These are phyloP conservation scores for Grus americana DNA, from an alignment of 2,113 vertebrate genomes.

Conservation along the genomic window DNA sequence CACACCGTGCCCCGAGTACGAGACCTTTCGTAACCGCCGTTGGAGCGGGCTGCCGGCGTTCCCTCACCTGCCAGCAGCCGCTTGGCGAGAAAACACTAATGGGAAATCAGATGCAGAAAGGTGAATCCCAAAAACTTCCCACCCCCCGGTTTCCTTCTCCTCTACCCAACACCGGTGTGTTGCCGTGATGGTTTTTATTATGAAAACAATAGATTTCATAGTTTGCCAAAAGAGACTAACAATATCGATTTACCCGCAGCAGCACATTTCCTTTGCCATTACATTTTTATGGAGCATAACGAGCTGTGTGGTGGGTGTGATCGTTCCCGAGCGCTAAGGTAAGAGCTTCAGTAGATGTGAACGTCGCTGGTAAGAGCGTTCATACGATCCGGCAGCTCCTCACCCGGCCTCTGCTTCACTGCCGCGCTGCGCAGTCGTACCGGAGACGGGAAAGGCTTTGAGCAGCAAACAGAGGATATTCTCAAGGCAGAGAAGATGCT, in stretches of 20 bases:
- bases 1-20: fast-evolving
- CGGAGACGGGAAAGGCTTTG: no score
- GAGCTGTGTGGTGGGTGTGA: neutral
- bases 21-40: fast-evolving
- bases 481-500: neutral
- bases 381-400: neutral
- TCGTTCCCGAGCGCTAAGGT: neutral
- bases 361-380: neutral
- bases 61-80: neutral
- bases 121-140: neutral
- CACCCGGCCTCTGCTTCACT: fast-evolving
- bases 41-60: neutral
- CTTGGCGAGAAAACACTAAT: neutral
- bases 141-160: neutral
- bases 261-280: conserved; percentile 48
- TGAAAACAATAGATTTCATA: conserved; percentile 46
- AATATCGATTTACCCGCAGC: conserved; percentile 50
- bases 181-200: conserved; percentile 16
- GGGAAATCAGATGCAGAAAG: no score
- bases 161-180: neutral
- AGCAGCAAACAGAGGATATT: neutral
- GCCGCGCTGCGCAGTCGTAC: fast-evolving
- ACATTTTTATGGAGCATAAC: conserved; percentile 47
- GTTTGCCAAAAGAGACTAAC: conserved; percentile 51
- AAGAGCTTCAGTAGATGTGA: neutral